Evolutionary conservation across 1,140 invertebrate species (phyloP), one percentile per base, ranked within the genome.

Genomic region (Melipona quadrifasciata): DNA sequence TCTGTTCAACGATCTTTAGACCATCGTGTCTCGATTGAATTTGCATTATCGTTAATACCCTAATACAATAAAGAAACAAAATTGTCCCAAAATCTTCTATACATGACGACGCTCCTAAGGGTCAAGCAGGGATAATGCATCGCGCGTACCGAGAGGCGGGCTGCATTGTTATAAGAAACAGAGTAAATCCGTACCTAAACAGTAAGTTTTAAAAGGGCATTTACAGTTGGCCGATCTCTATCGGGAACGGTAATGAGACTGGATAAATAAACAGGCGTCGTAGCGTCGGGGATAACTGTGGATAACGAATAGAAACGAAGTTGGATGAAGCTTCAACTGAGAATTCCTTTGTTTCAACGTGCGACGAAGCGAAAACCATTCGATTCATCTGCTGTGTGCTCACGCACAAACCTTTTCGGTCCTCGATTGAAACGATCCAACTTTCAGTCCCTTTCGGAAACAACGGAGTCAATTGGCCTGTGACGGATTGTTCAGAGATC

Each of bases 181-280:
- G 89, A 94, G 90, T 93, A 93, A 47, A 94, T 94, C 93, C 92
- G 92, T 95, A 94, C 94, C 94, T 94, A 94, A 92, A 94, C 93
- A 93, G 90, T 94, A 93, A 92, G 92, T 92, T 47, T 47, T 93
- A 94, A 70, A 92, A 93, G 92, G 92, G 91, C 86, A 89, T 90
- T 93, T 93, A 93, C 87, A 89, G 82, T 92, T 83, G 93, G 93
- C 93, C 93, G 92, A 91, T 92, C 93, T 94, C 92, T 88, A 76
- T 24, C 27, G 84, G 80, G 64, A 55, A 51, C 16, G 74, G 67
- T 77, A 39, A 67, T 31, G 21, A 47, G 4, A 24, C 67, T 55
- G 51, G 6, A 47, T 47, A 17, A 27, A 31, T 6, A 17, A 16
- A 12, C 21, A 10, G 3, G 17, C 31, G 10, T 61, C 16, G 16